These are phyloP conservation scores for Miltochrista miniata DNA, from an alignment of 2,888 invertebrate genomes.

Conservation along the genomic window DNA sequence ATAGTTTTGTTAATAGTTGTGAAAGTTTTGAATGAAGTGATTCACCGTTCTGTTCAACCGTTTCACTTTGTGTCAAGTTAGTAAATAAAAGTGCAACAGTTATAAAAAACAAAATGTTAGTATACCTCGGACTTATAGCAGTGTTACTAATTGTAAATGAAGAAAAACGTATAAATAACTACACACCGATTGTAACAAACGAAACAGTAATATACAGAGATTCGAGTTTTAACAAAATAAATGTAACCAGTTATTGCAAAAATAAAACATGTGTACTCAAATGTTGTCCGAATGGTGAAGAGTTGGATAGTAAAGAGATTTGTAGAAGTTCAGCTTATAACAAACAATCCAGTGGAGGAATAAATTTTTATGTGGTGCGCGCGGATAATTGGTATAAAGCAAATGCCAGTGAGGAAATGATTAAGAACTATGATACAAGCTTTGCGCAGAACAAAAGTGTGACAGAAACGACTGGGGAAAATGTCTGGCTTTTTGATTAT, in stretches of 20 bases:
- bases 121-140: not conserved
- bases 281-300: conserved; percentile 1
- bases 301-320: not conserved
- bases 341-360: not conserved
- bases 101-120: not conserved
- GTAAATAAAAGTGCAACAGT: not conserved
- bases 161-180: not conserved
- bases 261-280: not conserved
- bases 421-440: not conserved
- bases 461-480: not conserved
- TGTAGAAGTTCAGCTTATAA: not conserved
- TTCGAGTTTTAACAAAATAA: not conserved
- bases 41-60: no score
- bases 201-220: not conserved
- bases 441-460: not conserved
- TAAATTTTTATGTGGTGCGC: not conserved
- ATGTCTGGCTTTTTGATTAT: not conserved
- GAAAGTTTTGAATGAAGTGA: not conserved
- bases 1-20: not conserved
- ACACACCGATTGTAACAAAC: no score
- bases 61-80: no score
- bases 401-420: not conserved
- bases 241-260: not conserved
- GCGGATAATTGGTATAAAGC: not conserved
- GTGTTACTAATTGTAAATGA: not conserved